Evolutionary conservation across 1,140 invertebrate genomes (phyloP), one percentile per base, ranked within the genome.

Genomic region (Polypedilum vanderplanki): DNA sequence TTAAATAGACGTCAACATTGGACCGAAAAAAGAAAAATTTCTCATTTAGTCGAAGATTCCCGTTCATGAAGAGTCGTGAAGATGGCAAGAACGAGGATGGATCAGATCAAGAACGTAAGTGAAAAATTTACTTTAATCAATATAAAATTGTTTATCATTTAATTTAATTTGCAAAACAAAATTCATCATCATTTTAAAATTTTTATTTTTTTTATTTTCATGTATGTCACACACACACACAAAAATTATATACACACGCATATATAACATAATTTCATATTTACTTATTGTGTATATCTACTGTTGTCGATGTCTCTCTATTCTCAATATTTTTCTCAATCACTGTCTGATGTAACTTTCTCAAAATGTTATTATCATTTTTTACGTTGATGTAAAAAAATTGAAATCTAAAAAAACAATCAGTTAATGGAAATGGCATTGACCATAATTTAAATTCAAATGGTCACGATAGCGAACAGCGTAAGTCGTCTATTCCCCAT

Each of bases 1-100:
- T 81, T 7, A 77, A 77, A 40, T 65, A 94, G 89, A 92, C 94
- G 88, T 96, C 93, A 78, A 96, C 94, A 10, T 86, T 97, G 80
- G 94, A 97, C 84, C 89, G 94, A 80, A 97, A 96, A 87, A 98
- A 98, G 89, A 98, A 98, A 84, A 97, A 97, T 81, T 94, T 98
- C 81, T 96, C 95, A 76, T 98, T 99, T 85, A 98, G 96, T 80
- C 88, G 96, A 82, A 96, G 95, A 84, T 98, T 99, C 84, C 96
- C 97, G 17, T 99, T 99, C 84, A 97, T 98, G 92, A 95, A 95
- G 87, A 98, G 96, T 85, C 95, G 96, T 87, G 97, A 99, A 82
- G 94, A 97, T 80, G 84, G 83, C 77, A 97, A 97, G 84, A 95
- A 94, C 33, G 96, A 98, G 85, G 97, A 99, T 83, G 93, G 94